Evolutionary conservation across 2,797 vertebrate species (phyloP), one percentile per base, ranked within the genome.

Genomic region (Australoheros facetus): DNA sequence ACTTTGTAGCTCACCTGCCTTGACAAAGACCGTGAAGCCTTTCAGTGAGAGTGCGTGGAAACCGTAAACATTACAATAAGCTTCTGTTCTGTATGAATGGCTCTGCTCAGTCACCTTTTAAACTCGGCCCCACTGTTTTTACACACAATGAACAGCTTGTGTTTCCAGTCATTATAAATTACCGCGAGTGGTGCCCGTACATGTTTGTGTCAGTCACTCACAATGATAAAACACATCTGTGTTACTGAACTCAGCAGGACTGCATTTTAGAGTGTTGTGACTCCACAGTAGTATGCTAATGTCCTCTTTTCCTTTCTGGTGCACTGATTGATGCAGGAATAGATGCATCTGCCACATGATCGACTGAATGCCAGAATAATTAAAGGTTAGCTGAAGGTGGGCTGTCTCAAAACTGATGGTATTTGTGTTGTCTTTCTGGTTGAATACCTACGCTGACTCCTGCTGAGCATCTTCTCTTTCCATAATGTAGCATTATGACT

Each of bases 361-460:
- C 13, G 71, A 80, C 69, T 78, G 87, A 83, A 84, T 87, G 83
- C 76, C 85, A 73, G 64, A 48, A 53, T 89, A 83, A 92, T 94
- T 91, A 93, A 87, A 87, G 79, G 80, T 56, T 90, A 84, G 85
- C 72, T 74, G 78, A 88, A 74, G 75, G 79, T 80, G 79, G 85
- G 78, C 83, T 84, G 76, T 89, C 86, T 92, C 83, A 58, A 37
- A 77, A 75, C 34, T 77, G 45, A 55, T 78, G 85, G 87, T 88
- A 84, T 79, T 79, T 82, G 69, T 74, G 74, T 89, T 81, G 56
- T 54, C 17, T 77, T 87, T 86, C 76, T 85, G 78, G 81, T 84
- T 81, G 53, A 78, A 56, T 79, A 80, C 34, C 59, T 19, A 5
- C 58, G 79, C 48, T 32, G 55, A 69, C 75, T 80, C 77, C 73